These are phyloP conservation scores for Allolobophora icterica DNA, from an alignment of 2,888 invertebrate species.

Conservation along the genomic window DNA sequence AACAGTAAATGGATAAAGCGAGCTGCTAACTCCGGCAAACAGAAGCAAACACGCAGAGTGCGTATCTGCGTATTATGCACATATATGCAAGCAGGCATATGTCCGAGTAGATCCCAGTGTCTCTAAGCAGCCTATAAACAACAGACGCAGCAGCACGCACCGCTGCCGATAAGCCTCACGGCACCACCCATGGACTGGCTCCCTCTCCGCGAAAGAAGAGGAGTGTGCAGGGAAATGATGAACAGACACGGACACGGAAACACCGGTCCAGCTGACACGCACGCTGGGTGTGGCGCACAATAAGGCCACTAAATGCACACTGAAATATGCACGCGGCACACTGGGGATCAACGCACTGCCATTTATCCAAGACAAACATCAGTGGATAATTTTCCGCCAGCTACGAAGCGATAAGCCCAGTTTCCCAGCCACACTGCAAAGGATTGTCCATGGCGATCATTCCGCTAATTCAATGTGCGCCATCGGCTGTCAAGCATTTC, in stretches of 20 bases:
- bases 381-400: slow-evolving; percentile 11
- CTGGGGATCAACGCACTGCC: slow-evolving; percentile 1
- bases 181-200: background rate
- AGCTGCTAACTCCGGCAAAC: background rate
- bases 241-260: background rate
- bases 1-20: background rate
- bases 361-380: slow-evolving; percentile 17
- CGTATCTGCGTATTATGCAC: background rate
- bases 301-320: slow-evolving; percentile 4
- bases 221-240: background rate
- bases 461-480: slow-evolving; percentile 20
- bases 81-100: background rate
- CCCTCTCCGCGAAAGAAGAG: background rate
- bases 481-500: background rate
- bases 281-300: background rate
- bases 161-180: background rate
- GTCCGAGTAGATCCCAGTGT: slow-evolving; percentile 1
- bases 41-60: background rate
- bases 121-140: slow-evolving; percentile 17
- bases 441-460: background rate
- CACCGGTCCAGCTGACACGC: slow-evolving; percentile 17
- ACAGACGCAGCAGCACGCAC: background rate
- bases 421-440: background rate
- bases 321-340: slow-evolving; percentile 11
- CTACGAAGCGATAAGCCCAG: background rate